These are phyloP conservation scores for Aleiodes alternator DNA, from an alignment of 2,888 invertebrate species.

Conservation along the genomic window DNA sequence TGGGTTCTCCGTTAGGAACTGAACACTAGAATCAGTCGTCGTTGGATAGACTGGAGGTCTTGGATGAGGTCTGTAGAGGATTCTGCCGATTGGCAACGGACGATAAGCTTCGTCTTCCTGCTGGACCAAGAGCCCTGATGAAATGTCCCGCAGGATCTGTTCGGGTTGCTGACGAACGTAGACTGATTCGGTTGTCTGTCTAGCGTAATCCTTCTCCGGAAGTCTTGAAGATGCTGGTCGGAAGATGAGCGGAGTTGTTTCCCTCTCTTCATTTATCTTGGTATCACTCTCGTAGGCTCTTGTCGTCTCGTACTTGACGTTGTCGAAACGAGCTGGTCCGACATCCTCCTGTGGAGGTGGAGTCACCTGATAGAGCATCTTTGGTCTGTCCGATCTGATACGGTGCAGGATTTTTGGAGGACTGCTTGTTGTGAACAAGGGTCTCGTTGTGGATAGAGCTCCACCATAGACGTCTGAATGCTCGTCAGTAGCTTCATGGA, in stretches of 20 bases:
- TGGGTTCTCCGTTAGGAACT: slow-evolving; percentile 68
- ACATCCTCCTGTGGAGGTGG: slow-evolving; percentile 58
- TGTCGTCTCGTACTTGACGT: slow-evolving; percentile 62
- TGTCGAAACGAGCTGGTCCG: slow-evolving; percentile 67
- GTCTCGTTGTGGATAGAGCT: slow-evolving; percentile 79
- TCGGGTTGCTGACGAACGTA: slow-evolving; percentile 67
- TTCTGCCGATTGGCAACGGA: slow-evolving; percentile 60
- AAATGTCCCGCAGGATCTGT: slow-evolving; percentile 64
- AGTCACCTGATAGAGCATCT: slow-evolving; percentile 55
- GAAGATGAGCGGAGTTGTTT: slow-evolving; percentile 65
- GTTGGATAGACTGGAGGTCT: slow-evolving; percentile 63
- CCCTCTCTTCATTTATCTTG: slow-evolving; percentile 65
- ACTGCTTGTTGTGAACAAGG: slow-evolving; percentile 82
- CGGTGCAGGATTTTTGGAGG: slow-evolving; percentile 78
- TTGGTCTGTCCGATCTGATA: slow-evolving; percentile 65
- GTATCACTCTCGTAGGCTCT: slow-evolving; percentile 65
- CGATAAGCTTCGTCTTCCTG: slow-evolving; percentile 65
- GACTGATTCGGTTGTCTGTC: slow-evolving; percentile 66
- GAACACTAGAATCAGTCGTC: slow-evolving; percentile 64
- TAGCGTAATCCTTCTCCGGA: slow-evolving; percentile 62
- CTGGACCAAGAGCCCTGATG: slow-evolving; percentile 64
- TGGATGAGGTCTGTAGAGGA: slow-evolving; percentile 58
- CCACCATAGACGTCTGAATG: slow-evolving; percentile 83
- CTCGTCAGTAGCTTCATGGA: slow-evolving; percentile 81
- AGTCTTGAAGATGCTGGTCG: slow-evolving; percentile 56